Evolutionary conservation across 2,888 invertebrate species (phyloP), one percentile per base, ranked within the genome.

Genomic region (Nebria salina): DNA sequence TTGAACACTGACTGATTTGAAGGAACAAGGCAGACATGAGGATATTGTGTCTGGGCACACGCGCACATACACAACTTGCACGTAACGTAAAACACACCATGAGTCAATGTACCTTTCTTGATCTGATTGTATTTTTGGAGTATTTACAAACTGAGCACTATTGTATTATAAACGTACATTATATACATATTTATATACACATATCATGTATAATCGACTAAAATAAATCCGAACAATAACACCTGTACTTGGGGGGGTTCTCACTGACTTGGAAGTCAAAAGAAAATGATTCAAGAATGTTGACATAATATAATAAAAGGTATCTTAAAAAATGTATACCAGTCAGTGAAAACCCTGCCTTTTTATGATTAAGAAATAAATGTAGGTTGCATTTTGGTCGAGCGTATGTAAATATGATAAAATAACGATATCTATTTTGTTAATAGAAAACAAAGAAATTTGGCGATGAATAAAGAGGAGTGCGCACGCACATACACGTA

Each of bases 61-160:
- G 25, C 70, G 34, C 34, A 25, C 70, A 70, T 70, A 34, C 79
- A 75, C 54, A 11, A 43, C 74, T 74, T 43, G 54, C 79, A 79
- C 78, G 66, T 34, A 25, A 25, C 70, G 15, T 15, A 34, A 66
- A 20, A 26, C 70, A 54, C 54, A 54, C 68, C 66, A 77, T 13
- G 26, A 68, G 26, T 73, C 43, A n/a, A 41, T 78, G 73, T 78
- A 78, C 73, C 78, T 78, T 20, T 77, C 54, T 54, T 54, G 13
- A 54, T 54, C 73, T 78, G 78, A 79, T 75, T 79, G 75, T 79
- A 78, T 78, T 78, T 78, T 78, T 78, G 78, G 78, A 78, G 79
- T 68, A 79, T 79, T 79, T 79, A 79, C 79, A 79, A 64, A 42
- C 41, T 66, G 79, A 79, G 79, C 79, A 79, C 79, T 79, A 65